Evolutionary conservation across 2,888 invertebrate species (phyloP).

Genomic region (Rosalia funebris): DNA sequence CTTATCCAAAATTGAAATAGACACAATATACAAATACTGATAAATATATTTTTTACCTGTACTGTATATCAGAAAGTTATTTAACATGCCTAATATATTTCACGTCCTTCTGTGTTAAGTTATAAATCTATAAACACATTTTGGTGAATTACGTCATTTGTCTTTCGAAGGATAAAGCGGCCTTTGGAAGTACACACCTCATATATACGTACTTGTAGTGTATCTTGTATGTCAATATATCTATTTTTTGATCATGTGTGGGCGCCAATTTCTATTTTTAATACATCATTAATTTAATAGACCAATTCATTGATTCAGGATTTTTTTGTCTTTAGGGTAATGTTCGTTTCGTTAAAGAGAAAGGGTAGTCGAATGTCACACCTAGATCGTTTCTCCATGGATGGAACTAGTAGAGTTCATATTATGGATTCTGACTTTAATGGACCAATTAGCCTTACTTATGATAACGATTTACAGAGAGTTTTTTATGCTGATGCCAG

Average conservation of each 20-base stretch:
- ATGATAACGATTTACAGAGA: slow-evolving; percentile 68
- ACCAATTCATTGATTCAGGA: too few species aligned
- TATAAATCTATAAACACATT: not conserved
- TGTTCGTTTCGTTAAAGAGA: slow-evolving; percentile 71
- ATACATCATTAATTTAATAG: too few species aligned
- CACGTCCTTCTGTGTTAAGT: not conserved
- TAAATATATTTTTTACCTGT: not conserved
- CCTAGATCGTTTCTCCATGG: slow-evolving; percentile 76
- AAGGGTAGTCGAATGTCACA: slow-evolving; percentile 57
- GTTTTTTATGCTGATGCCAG: slow-evolving; percentile 77
- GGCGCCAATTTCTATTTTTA: too few species aligned
- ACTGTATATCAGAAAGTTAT: not conserved
- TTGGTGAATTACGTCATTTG: not conserved
- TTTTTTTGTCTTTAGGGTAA: slow-evolving; percentile 69
- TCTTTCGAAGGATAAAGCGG: not conserved
- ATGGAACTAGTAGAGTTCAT: slow-evolving; percentile 69
- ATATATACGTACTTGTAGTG: not conserved
- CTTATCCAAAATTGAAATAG: not conserved
- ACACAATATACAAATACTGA: not conserved
- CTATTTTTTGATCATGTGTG: too few species aligned
- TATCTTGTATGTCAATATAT: too few species aligned
- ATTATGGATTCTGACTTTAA: slow-evolving; percentile 60
- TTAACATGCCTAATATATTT: not conserved
- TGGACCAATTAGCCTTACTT: slow-evolving; percentile 69
- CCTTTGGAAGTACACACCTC: too few species aligned